These are phyloP conservation scores for Sialis fuliginosa DNA, from an alignment of 2,888 invertebrate genomes.

Conservation along the genomic window DNA sequence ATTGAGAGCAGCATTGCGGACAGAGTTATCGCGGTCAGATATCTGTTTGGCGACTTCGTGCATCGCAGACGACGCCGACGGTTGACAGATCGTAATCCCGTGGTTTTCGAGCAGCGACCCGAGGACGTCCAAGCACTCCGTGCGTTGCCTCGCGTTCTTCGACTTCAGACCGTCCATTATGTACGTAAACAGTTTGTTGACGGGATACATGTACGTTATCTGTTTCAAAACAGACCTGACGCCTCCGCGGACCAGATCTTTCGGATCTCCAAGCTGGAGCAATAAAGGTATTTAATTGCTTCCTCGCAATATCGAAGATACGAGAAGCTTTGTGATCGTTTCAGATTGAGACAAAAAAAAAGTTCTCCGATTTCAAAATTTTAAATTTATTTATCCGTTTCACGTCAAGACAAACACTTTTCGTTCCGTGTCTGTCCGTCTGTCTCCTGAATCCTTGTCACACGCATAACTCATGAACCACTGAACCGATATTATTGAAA, in stretches of 20 bases:
- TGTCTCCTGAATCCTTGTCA: no score
- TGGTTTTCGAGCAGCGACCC: conserved; percentile 70
- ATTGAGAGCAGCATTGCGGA: conserved; percentile 90
- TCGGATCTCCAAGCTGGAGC: conserved; percentile 77
- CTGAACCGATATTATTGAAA: no score
- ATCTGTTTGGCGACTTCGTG: conserved; percentile 89
- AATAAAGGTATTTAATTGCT: no score
- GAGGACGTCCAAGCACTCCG: conserved; percentile 90
- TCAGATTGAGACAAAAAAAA: no score
- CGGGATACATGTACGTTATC: conserved; percentile 72
- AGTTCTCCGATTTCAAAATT: no score
- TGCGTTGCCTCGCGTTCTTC: conserved; percentile 89
- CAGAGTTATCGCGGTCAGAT: conserved; percentile 88
- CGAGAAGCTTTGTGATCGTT: no score
- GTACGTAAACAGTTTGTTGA: conserved; percentile 73
- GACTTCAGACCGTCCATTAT: conserved; percentile 92
- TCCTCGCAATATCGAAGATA: no score
- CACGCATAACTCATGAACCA: no score
- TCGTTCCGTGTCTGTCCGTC: no score
- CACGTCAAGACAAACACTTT: no score
- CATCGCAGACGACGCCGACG: conserved; percentile 59
- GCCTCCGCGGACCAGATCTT: conserved; percentile 82
- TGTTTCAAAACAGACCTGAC: conserved; percentile 73
- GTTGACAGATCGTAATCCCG: conserved; percentile 69
- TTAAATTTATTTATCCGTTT: no score